These are phyloP conservation scores for Meganola albula DNA, from an alignment of 2,888 invertebrate genomes.

Conservation along the genomic window DNA sequence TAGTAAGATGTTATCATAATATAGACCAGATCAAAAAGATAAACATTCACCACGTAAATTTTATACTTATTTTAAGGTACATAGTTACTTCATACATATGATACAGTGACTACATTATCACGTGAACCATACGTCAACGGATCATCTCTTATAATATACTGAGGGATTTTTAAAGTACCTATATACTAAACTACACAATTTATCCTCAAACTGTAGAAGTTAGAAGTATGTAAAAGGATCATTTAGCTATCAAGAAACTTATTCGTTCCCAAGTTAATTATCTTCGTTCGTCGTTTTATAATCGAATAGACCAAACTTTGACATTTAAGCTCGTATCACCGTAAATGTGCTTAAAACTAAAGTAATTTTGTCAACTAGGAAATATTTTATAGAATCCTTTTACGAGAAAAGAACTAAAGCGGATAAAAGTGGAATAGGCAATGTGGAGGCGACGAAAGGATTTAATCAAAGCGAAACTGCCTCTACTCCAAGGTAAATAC, in stretches of 20 bases:
- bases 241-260: constrained; percentile 6
- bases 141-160: too few relatives aligned
- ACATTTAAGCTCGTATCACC: constrained; percentile 22
- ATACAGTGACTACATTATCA: too few relatives aligned
- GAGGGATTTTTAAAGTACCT: too few relatives aligned
- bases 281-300: constrained; percentile 14
- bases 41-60: too few relatives aligned
- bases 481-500: too few relatives aligned
- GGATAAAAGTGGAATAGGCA: constrained; percentile 55
- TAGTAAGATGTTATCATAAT: too few relatives aligned
- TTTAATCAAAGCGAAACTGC: constrained; percentile 62
- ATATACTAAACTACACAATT: too few relatives aligned
- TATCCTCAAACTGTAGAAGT: too few relatives aligned
- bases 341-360: constrained; percentile 20
- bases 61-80: too few relatives aligned
- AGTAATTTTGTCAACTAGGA: constrained; percentile 29
- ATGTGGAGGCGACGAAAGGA: constrained; percentile 49
- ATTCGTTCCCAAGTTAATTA: constrained; percentile 18
- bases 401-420: constrained; percentile 44
- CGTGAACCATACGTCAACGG: too few relatives aligned
- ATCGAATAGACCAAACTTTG: constrained; percentile 12
- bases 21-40: too few relatives aligned
- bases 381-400: constrained; percentile 48
- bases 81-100: too few relatives aligned
- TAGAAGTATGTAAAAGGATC: not conserved